Evolutionary conservation across 2,113 vertebrate species (phyloP).

Genomic region (Herpetotheres cachinnans): DNA sequence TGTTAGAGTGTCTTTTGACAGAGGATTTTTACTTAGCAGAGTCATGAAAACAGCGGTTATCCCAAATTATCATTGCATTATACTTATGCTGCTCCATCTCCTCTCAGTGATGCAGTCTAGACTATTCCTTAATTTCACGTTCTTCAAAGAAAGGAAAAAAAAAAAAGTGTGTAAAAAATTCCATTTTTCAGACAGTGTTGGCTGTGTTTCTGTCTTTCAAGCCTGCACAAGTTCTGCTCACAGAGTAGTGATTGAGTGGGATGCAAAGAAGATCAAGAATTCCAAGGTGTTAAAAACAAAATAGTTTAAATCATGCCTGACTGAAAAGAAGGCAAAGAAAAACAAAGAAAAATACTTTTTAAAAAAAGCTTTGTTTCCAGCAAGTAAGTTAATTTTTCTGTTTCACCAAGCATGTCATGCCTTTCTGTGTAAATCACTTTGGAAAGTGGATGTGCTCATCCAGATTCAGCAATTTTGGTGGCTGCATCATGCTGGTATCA

Average conservation of each 20-base stretch:
- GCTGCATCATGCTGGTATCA: neutral
- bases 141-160: neutral
- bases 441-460: neutral
- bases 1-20: neutral
- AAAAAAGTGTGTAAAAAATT: neutral
- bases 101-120: neutral
- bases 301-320: neutral
- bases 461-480: neutral
- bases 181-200: neutral
- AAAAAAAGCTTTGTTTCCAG: neutral
- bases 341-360: neutral
- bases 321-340: neutral
- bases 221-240: conserved; percentile 7
- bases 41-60: neutral
- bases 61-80: neutral
- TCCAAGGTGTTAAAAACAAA: neutral
- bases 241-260: neutral
- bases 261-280: neutral
- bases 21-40: neutral
- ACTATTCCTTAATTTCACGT: neutral
- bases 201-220: neutral
- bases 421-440: neutral
- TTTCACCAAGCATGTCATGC: neutral
- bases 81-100: neutral
- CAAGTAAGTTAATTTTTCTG: neutral